Percentiles rank a stretch among this genome's conserved stretches.
phyloP scores from a whole-genome alignment of 2,888 invertebrate genomes.

The Plemyria rubiginata region DNA sequence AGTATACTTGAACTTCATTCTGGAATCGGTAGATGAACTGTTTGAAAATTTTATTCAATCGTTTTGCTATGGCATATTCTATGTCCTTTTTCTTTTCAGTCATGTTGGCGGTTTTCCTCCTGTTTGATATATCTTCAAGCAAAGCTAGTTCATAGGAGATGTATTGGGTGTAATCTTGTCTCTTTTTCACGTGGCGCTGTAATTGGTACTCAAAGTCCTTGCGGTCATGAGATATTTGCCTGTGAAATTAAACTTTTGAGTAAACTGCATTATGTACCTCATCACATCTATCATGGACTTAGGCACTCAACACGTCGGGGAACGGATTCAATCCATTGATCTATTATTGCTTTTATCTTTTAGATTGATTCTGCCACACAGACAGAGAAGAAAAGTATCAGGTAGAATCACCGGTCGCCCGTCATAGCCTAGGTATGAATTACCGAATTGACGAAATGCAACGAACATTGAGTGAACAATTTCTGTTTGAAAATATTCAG shows the following conservation, averaged over 20 bases:
- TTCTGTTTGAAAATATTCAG: background rate
- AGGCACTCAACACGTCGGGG: background rate
- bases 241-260: constrained; percentile 58
- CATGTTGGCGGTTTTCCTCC: constrained; percentile 85
- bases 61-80: constrained; percentile 88
- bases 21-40: constrained; percentile 88
- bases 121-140: constrained; percentile 86
- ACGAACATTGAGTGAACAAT: background rate
- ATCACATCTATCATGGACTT: background rate
- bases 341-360: too few relatives aligned
- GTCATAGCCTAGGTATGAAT: background rate
- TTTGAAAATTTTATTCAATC: constrained; percentile 90
- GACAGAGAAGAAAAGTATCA: background rate
- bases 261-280: background rate
- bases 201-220: constrained; percentile 90
- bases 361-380: too few relatives aligned
- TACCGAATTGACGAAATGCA: background rate
- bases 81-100: constrained; percentile 87
- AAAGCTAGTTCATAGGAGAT: constrained; percentile 89
- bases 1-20: constrained; percentile 90
- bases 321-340: too few relatives aligned
- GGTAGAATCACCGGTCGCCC: background rate
- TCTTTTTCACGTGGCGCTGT: constrained; percentile 87
- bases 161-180: constrained; percentile 89
- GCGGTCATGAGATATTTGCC: constrained; percentile 88